Base-by-base conservation (phyloP, 2,888 invertebrate species). In the Amiota minor region DNA sequence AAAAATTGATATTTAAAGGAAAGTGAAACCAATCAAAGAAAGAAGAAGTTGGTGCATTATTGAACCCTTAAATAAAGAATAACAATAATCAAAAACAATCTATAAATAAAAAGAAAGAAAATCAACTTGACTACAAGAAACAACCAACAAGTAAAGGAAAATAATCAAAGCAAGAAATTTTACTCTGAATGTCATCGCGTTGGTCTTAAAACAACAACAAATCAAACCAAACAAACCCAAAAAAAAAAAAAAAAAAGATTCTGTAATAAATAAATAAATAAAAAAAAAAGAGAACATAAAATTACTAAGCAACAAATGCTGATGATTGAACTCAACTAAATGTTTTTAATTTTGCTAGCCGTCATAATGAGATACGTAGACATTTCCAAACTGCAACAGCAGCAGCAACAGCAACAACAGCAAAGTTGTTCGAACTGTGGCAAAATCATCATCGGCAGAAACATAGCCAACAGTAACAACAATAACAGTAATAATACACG, bases 331-430 rank as follows among this genome's bases (percentile, higher is more conserved):
- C 77, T 79, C 84, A 81, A 84, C 85, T 89, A 88, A 85, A 90
- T 90, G 90, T 89, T 90, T 84, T 87, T 90, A 84, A 85, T 89
- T 84, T 81, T 90, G 76, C 86, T 90, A 56, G 89, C 89, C 75
- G 89, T 88, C 83, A 85, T 90, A 78, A 89, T 90, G 88, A 87
- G 89, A 88, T 87, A 88, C 86, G 88, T 89, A 81, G 87, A 90
- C 85, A 88, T 89, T 86, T 87, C 89, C 85, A 88, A 88, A 77
- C 77, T 86, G 80, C 89, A 88, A 75, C 83, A 83, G 76, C 80
- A 81, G 80, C 16, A 59, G 9, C 80, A 80, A 50, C 20, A 62
- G 45, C 62, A 23, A 11, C 76, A 83, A 76, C 82, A 35, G 35
- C 35, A 35, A 35, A 35, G 35, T 35, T 35, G 35, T 35, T 35